Evolutionary conservation across 2,113 vertebrate genomes (phyloP), one percentile per base, ranked within the genome.

Genomic region (Siphamia tubifer): DNA sequence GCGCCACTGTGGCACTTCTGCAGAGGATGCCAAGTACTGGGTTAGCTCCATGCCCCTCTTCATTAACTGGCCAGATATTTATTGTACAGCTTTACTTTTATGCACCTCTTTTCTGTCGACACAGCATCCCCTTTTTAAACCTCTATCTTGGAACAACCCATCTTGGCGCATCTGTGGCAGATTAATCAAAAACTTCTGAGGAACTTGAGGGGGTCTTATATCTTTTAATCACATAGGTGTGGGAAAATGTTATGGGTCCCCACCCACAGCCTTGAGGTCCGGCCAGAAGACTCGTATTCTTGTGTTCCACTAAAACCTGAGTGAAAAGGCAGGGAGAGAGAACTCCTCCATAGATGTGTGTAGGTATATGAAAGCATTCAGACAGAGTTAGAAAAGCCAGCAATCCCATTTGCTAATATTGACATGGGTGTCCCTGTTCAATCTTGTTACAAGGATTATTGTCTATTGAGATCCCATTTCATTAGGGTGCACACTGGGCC

Each of bases 371-470:
- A 68, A 43, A 74, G 38, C 66, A 55, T 73, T 43, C 66, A 35
- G 49, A 44, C 40, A 48, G 5, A 48, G 13, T 45, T 48, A 48
- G 48, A 68, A 80, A 89, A 84, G 64, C 74, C 79, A 90, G 87
- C 87, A 90, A 92, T 91, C 84, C 89, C 64, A 88, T 94, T 95
- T 93, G 84, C 85, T 90, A 84, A 89, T 90, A 90, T 92, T 92
- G 91, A 92, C 92, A 91, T 89, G 89, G 82, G 80, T 93, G 89
- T 91, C 91, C 92, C 76, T 63, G 49, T 83, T 74, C 74, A 91
- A 92, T 94, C 88, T 89, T 87, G 88, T 94, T 94, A 91, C 70
- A 84, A 84, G 89, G 88, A 91, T 93, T 91, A 92, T 92, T 93
- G 87, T 94, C 88, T 89, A 76, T 85, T 81, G 91, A 90, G 89